phyloP scores from a whole-genome alignment of 2,888 invertebrate genomes.

The Dolichopus griseipennis region DNA sequence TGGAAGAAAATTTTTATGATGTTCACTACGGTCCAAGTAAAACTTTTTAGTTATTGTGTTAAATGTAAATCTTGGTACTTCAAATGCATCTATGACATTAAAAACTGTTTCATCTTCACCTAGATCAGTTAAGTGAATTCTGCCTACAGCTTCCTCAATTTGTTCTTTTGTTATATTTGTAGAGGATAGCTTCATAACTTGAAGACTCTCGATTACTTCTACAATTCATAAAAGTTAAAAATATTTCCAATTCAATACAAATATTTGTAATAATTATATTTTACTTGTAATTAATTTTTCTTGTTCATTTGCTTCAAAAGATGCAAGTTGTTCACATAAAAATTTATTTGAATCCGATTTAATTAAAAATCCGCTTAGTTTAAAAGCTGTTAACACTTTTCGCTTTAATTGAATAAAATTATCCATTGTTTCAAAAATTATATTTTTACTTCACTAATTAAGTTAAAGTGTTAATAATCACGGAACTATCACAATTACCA shows the following conservation, averaged over 20 bases:
- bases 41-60: slow-evolving; percentile 74
- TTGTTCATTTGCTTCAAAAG: slow-evolving; percentile 51
- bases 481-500: too few species aligned
- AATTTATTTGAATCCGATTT: slow-evolving; percentile 65
- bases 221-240: too few species aligned
- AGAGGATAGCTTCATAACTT: slow-evolving; percentile 64
- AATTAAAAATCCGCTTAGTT: slow-evolving; percentile 65
- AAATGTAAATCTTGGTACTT: slow-evolving; percentile 68
- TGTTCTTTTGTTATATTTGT: slow-evolving; percentile 64
- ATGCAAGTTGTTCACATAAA: slow-evolving; percentile 60
- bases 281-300: slow-evolving; percentile 58
- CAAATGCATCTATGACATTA: slow-evolving; percentile 71
- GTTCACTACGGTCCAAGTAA: slow-evolving; percentile 33
- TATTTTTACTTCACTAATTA: too few species aligned
- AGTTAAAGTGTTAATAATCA: too few species aligned
- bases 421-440: too few species aligned
- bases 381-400: slow-evolving; percentile 59
- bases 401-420: slow-evolving; percentile 41
- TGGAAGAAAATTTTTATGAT: slow-evolving; percentile 42
- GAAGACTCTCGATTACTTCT: slow-evolving; percentile 63
- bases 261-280: background rate
- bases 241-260: background rate
- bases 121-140: slow-evolving; percentile 37
- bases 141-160: slow-evolving; percentile 56
- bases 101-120: slow-evolving; percentile 59